Percentiles rank a stretch among this genome's conserved stretches.
Conservation (phyloP, 1,140 invertebrate species). For the Dendrolimus punctatus region DNA sequence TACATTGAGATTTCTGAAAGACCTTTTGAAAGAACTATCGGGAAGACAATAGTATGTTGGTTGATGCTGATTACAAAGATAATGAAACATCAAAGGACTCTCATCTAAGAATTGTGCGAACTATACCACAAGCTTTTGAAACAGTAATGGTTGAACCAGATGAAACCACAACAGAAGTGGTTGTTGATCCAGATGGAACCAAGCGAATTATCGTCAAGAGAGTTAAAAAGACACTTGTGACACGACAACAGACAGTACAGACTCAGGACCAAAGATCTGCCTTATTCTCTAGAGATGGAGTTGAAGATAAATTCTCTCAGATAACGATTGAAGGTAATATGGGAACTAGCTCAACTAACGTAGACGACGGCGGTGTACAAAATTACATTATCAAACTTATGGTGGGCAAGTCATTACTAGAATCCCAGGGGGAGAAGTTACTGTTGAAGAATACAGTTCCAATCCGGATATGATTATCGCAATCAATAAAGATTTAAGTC, state of each 20-base stretch:
- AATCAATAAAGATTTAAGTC: conserved; percentile 69
- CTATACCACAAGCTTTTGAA: conserved; percentile 82
- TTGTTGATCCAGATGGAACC: conserved; percentile 86
- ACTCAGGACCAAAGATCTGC: conserved; percentile 56
- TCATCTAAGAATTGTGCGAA: conserved; percentile 77
- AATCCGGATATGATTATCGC: conserved; percentile 73
- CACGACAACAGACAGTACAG: conserved; percentile 69
- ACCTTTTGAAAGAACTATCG: conserved; percentile 67
- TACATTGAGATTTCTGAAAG: conserved; percentile 85
- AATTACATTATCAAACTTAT: conserved; percentile 75
- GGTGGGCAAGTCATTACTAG: conserved; percentile 76
- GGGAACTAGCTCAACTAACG: conserved; percentile 74
- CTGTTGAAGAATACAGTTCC: conserved; percentile 77
- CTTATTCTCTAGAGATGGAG: conserved; percentile 53
- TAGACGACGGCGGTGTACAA: conserved; percentile 76
- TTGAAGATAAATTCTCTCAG: conserved; percentile 76
- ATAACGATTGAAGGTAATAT: conserved; percentile 76
- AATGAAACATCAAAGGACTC: conserved; percentile 70
- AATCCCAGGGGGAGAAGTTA: conserved; percentile 73
- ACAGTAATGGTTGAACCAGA: conserved; percentile 84
- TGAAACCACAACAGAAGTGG: conserved; percentile 83
- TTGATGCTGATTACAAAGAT: conserved; percentile 82
- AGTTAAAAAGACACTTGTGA: conserved; percentile 73
- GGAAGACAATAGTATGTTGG: conserved; percentile 73
- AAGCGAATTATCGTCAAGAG: conserved; percentile 85